Base-by-base conservation (phyloP, 2,113 vertebrate species). In the Machaerirhynchus nigripectus region DNA sequence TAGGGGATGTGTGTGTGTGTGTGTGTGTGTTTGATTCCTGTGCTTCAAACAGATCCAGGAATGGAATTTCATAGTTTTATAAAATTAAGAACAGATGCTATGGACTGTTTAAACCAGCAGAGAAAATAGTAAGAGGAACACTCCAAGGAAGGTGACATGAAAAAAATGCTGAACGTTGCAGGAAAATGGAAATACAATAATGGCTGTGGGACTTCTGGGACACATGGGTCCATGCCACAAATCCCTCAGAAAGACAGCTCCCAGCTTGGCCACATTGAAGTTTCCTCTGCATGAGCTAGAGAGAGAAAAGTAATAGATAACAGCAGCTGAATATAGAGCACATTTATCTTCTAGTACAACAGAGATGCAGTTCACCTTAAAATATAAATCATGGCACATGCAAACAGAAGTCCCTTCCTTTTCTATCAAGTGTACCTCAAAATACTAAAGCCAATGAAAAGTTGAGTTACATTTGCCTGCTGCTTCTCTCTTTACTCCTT, bases 11-110 rank as follows among this genome's bases (percentile, higher is more conserved):
- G 50, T 13, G 42, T n/a, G 40, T 42, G 52, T n/a, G 40, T 40
- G 53, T 19, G 20, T 26, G 40, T 42, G 46, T 40, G 84, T 96
- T 96, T 96, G 83, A 86, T 97, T 85, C 91, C 59, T 37, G 37
- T 39, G 57, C 96, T 97, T 95, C 96, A 77, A 96, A 93, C 68
- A 93, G 89, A 96, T 59, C 75, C 88, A 94, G 90, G 92, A 96
- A 97, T 53, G 85, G 78, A 97, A 98, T 96, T 95, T 93, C 97
- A 94, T 94, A 93, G 89, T 79, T 91, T 47, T 50, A 85, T 46
- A 96, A 96, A 97, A 98, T 97, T 90, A 97, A 93, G 86, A 97
- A 93, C 95, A 97, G 96, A 97, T 97, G 97, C 88, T 52, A 59
- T 64, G 40, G 76, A 63, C 73, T 90, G 95, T 86, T 95, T 92